phyloP scores from a whole-genome alignment of 2,888 invertebrate genomes.

The Salpingus planirostris region DNA sequence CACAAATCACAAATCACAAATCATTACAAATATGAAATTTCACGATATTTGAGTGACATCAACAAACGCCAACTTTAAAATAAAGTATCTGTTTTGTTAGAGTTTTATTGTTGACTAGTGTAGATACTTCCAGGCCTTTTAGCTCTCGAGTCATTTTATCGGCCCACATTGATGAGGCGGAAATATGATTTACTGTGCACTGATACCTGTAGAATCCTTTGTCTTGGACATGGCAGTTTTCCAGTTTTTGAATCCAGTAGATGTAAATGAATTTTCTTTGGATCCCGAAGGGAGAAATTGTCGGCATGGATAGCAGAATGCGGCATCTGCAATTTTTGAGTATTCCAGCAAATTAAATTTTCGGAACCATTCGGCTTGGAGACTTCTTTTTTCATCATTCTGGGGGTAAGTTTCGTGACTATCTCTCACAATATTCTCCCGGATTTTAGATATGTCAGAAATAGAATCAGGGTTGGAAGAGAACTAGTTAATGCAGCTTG shows the following conservation, averaged over 20 bases:
- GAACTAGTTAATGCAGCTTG: too few species aligned
- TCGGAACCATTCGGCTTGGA: neutral
- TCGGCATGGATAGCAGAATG: neutral
- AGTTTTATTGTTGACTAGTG: neutral
- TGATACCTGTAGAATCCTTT: neutral
- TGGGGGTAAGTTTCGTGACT: too few species aligned
- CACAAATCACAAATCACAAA: too few species aligned
- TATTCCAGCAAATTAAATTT: neutral
- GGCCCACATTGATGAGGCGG: neutral
- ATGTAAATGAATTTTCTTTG: neutral
- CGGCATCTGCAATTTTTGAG: neutral
- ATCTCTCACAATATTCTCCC: too few species aligned
- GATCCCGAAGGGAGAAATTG: neutral
- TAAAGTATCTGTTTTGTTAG: neutral
- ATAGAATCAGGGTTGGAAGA: too few species aligned
- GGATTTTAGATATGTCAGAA: too few species aligned
- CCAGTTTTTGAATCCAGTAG: neutral
- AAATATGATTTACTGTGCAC: neutral
- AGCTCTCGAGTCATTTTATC: neutral
- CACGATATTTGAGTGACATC: too few species aligned
- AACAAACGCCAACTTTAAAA: too few species aligned
- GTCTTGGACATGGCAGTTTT: neutral
- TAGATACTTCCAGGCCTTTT: neutral
- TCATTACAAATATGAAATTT: too few species aligned
- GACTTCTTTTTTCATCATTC: too few species aligned